Conservation (phyloP, 1,140 invertebrate species). For the Rhopalosiphum maidis region DNA sequence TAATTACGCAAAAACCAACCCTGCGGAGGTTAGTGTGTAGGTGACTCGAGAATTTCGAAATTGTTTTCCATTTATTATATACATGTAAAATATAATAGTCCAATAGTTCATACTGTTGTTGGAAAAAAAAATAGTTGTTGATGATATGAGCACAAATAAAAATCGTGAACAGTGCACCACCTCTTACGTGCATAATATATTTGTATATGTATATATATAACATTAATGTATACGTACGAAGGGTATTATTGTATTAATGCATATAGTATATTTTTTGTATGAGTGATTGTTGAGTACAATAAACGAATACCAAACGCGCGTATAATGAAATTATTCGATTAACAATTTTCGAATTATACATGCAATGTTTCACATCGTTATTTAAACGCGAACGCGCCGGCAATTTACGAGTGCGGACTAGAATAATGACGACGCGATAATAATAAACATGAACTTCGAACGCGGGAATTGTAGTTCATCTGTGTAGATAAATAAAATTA, state of each 20-base stretch:
- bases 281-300: background rate
- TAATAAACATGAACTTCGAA: background rate
- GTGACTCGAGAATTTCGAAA: background rate
- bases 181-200: background rate
- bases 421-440: background rate
- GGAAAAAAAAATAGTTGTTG: background rate
- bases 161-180: background rate
- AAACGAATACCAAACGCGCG: background rate
- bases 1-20: background rate
- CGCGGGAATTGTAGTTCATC: background rate
- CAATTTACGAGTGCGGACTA: background rate
- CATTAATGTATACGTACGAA: background rate
- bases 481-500: background rate
- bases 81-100: background rate
- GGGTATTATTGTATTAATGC: background rate
- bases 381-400: background rate
- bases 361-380: background rate
- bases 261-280: background rate
- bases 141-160: background rate
- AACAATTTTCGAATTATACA: background rate
- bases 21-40: background rate
- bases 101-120: background rate
- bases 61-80: background rate
- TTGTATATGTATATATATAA: background rate
- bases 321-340: background rate